Evolutionary conservation across 2,797 vertebrate genomes (phyloP).

Genomic region (Tympanoctomys barrerae): DNA sequence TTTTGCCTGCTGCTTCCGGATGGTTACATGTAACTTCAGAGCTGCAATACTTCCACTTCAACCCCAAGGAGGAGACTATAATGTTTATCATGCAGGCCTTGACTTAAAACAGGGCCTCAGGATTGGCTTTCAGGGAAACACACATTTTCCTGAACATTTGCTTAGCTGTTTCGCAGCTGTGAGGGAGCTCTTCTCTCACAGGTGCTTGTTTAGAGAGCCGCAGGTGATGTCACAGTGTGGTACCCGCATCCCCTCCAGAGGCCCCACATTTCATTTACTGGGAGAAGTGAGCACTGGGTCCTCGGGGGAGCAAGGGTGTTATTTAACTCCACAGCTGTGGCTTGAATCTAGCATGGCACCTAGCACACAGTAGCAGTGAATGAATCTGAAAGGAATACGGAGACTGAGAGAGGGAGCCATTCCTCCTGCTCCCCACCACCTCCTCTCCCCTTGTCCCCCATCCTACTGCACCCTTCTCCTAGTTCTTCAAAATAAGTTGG

Average conservation of each 20-base stretch:
- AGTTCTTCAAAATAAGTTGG: not conserved
- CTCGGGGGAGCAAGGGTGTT: not conserved
- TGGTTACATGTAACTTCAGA: slow-evolving; percentile 73
- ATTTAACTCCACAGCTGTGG: not conserved
- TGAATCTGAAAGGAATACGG: not conserved
- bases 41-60: slow-evolving; percentile 29
- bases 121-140: not conserved
- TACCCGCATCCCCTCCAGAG: not conserved
- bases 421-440: no score
- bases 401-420: not conserved
- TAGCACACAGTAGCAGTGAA: not conserved
- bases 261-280: not conserved
- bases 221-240: not conserved
- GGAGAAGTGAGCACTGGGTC: not conserved
- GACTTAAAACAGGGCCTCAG: slow-evolving; percentile 28
- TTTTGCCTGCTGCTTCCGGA: slow-evolving; percentile 24
- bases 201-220: not conserved
- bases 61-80: not conserved
- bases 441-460: not conserved
- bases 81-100: not conserved
- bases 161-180: not conserved
- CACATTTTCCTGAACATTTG: not conserved
- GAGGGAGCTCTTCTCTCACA: not conserved
- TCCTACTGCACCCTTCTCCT: not conserved
- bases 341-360: not conserved